Base-by-base conservation (phyloP, 2,797 vertebrate genomes). In the Syndactyla subalaris region DNA sequence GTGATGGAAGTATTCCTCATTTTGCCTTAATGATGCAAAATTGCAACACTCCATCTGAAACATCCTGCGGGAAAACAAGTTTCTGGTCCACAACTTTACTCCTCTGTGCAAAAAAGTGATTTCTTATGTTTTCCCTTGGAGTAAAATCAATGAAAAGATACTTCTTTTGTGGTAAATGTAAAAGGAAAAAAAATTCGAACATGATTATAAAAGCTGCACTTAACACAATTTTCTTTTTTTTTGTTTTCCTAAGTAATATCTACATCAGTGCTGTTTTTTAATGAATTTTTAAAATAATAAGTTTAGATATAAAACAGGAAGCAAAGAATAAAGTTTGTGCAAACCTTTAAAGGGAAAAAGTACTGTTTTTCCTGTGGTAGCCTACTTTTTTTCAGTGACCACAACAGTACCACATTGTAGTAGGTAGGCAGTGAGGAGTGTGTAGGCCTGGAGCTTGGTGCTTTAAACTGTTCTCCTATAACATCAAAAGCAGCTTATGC, bases 181-280 rank as follows among this genome's bases (percentile, higher is more conserved):
- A 97, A 97, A 88, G 52, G 34, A 59, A 73, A 63, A 36, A 94
- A 92, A 82, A 86, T 96, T 75, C 83, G 91, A 96, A 94, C 9
- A 10, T 97, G 94, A 93, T 97, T 91, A 98, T 97, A 98, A 97
- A 98, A 94, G 92, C 97, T 96, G 97, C 97, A 97, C 97, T 98
- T 96, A 93, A 97, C 87, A 96, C 57, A 92, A 67, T 94, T 96
- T 58, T 91, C 97, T 97, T 96, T 96, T 96, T 91, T 92, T 86
- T 81, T 72, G 41, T 80, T 84, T 61, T 68, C 20, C 29, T 27
- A 51, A 92, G 41, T 91, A 57, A 27, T 65, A 71, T 41, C 76
- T 95, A 80, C 63, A 92, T 94, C 57, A 93, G 46, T 93, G 78
- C 67, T 94, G 51, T 30, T 87, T 96, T 95, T 85, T 76, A 96